A percentile compares a stretch with the other conserved stretches of the same genome.
phyloP scores from a whole-genome alignment of 2,888 invertebrate genomes.

The Andrena dorsata region DNA sequence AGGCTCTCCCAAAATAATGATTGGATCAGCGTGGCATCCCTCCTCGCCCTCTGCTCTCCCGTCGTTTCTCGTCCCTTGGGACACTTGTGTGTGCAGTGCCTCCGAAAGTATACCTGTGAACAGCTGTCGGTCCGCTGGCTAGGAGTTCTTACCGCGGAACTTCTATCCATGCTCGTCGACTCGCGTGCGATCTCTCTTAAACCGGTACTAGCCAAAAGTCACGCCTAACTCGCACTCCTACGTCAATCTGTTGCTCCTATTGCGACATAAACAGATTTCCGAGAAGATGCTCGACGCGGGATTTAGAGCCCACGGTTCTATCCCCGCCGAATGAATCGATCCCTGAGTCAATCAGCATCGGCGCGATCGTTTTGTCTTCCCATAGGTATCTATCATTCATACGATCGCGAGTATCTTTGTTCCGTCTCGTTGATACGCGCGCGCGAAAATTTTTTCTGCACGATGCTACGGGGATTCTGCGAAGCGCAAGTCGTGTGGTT shows the following conservation, averaged over 20 bases:
- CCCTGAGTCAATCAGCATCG: background rate
- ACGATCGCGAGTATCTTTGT: background rate
- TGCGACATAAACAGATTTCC: conserved; percentile 51
- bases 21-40: conserved; percentile 79
- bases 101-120: conserved; percentile 62
- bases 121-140: conserved; percentile 65
- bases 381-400: conserved; percentile 33
- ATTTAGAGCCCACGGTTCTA: conserved; percentile 5
- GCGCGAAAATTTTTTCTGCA: conserved; percentile 16
- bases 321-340: conserved; percentile 24
- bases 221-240: conserved; percentile 27
- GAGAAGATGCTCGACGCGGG: conserved; percentile 29
- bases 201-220: conserved; percentile 24
- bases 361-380: background rate
- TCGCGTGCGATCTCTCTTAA: background rate
- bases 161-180: conserved; percentile 12
- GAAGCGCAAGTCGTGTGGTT: conserved; percentile 1
- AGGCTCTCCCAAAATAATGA: conserved; percentile 83
- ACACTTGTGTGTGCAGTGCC: conserved; percentile 70
- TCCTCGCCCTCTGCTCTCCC: conserved; percentile 58
- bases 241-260: conserved; percentile 20
- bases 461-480: conserved; percentile 17
- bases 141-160: conserved; percentile 5
- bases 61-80: conserved; percentile 66
- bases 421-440: conserved; percentile 24